Base-by-base conservation (phyloP, 1,140 invertebrate genomes). In the Pentalonia nigronervosa region DNA sequence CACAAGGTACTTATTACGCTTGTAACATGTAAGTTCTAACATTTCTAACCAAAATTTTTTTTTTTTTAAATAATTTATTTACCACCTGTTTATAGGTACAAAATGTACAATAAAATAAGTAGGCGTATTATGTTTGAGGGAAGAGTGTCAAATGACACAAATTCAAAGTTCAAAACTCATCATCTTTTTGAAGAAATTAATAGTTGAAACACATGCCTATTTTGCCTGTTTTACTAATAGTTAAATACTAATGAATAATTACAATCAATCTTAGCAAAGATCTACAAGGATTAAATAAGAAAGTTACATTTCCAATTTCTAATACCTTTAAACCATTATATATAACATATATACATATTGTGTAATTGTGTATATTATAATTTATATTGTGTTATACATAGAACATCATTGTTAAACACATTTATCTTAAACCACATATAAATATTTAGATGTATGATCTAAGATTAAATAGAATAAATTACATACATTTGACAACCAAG, bases 311-410 rank as follows among this genome's bases (percentile, higher is more conserved):
- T 47, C 17, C 23, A 14, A 45, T 86, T n/a, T 45, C 25, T 30
- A 86, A 86, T 86, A 30, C 45, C 41, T 86, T 47, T 47, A 86
- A 86, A 86, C 14, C 84, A 47, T 9, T 86, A 47, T n/a, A 86
- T 86, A 86, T 45, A 41, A 21, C 3, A 53, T 53, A 21, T 53
- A 53, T 53, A 21, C 17, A 50, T 53, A 7, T 53, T 53, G 20
- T 83, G 34, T 36, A 36, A 20, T 41, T 30, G 41, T 30, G 45
- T 47, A 30, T 45, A 47, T 86, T 25, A 45, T 30, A 30, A 47
- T 47, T 86, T 86, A 86, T 84, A 84, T 41, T 36, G 34, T 83
- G 81, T 83, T 41, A 30, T 84, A 84, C 83, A 84, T 84, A 84
- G 83, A 84, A 84, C 41, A 84, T 21, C 81, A 41, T 84, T 45